A percentile compares a stretch with the other conserved stretches of the same genome.
Evolutionary conservation across 2,797 vertebrate genomes (phyloP).

Genomic region (Arrhamphus sclerolepis): DNA sequence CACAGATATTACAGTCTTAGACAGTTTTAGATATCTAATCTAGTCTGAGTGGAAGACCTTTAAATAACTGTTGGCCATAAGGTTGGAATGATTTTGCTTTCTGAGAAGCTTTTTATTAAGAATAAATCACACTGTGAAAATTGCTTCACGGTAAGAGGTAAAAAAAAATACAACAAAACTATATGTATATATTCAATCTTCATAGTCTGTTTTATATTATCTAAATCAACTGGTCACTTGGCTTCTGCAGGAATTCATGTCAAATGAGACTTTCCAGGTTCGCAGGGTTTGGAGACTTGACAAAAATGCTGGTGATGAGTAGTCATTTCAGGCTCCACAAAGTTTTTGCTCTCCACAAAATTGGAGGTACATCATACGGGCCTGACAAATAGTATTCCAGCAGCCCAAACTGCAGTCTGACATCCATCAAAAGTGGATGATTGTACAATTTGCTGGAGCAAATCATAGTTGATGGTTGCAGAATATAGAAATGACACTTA

Average conservation of each 20-base stretch:
- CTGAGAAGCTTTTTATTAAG: no score
- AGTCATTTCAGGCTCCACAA: constrained; percentile 20
- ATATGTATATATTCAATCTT: no score
- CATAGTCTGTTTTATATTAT: not conserved
- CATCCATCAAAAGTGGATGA: constrained; percentile 22
- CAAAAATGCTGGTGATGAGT: constrained; percentile 5
- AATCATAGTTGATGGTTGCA: constrained; percentile 9
- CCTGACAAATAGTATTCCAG: constrained; percentile 15
- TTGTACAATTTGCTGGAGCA: constrained; percentile 4
- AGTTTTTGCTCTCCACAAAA: constrained; percentile 14
- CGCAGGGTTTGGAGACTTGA: constrained; percentile 6
- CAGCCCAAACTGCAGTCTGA: constrained; percentile 17
- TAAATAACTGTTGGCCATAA: no score
- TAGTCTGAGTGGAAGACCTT: no score
- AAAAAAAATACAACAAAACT: no score
- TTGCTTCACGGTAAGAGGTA: no score
- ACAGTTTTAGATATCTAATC: no score
- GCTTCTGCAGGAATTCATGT: constrained; percentile 10
- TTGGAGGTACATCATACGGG: constrained; percentile 14
- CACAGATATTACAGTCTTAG: no score
- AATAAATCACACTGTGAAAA: no score
- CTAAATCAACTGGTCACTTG: not conserved
- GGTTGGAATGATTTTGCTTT: no score
- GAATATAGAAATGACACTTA: constrained; percentile 14
- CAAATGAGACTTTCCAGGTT: not conserved